These are phyloP conservation scores for Danio albolineatus DNA, from an alignment of 2,797 vertebrate genomes.

Conservation along the genomic window DNA sequence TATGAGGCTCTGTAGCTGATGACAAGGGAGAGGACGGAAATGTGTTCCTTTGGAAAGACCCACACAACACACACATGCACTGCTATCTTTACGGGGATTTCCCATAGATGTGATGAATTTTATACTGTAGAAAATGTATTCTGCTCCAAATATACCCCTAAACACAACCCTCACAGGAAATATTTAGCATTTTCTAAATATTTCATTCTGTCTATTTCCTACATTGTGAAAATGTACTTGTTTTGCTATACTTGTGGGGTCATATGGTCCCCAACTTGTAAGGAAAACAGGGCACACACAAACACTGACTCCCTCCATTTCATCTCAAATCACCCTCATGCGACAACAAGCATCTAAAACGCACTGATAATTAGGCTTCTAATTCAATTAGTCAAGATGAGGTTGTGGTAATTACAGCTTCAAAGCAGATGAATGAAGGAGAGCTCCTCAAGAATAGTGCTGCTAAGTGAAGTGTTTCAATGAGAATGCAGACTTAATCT, in stretches of 20 bases:
- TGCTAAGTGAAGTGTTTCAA: conserved; percentile 16
- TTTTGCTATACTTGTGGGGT: too few species aligned
- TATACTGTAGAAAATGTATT: too few species aligned
- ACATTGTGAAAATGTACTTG: too few species aligned
- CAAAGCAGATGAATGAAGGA: not conserved
- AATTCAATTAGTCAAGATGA: conserved; percentile 38
- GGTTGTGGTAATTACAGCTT: not conserved
- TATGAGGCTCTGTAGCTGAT: conserved; percentile 23
- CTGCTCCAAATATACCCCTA: too few species aligned
- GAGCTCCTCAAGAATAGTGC: not conserved
- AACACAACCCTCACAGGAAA: too few species aligned
- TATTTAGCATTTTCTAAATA: too few species aligned
- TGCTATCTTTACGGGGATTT: not conserved
- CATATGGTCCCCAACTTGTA: too few species aligned
- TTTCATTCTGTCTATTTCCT: too few species aligned
- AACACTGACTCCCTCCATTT: conserved; percentile 3
- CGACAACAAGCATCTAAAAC: conserved; percentile 45
- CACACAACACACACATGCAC: not conserved
- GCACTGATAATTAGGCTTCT: conserved; percentile 31
- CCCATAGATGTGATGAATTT: too few species aligned
- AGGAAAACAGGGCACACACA: not conserved
- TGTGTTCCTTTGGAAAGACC: conserved; percentile 12
- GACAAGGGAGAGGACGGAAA: conserved; percentile 28
- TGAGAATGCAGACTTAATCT: not conserved
- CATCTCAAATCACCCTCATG: conserved; percentile 43